Conservation (phyloP, 2,797 vertebrate species). For the Muraenolepis orangiensis region DNA sequence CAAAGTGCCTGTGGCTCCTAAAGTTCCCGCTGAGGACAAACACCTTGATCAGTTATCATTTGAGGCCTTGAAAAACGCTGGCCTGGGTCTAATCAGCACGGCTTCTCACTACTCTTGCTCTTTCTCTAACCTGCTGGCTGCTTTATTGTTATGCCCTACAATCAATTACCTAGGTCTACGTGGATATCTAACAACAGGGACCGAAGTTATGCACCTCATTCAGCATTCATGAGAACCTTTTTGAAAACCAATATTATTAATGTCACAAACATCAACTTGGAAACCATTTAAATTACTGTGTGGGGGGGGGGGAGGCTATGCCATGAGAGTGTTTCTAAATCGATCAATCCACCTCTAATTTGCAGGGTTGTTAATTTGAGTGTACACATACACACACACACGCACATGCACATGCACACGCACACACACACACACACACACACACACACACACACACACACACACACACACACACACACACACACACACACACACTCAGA, state of each 20-base stretch:
- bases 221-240: background rate
- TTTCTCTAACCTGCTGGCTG: background rate
- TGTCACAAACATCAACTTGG: background rate
- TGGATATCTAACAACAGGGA: background rate
- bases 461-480: too few relatives aligned
- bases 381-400: background rate
- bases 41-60: background rate
- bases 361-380: conserved; percentile 3
- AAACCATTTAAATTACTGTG: background rate
- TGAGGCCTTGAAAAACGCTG: background rate
- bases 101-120: background rate
- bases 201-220: background rate
- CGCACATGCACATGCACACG: background rate
- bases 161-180: background rate
- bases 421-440: background rate
- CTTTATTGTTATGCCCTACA: conserved; percentile 1
- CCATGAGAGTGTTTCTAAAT: background rate
- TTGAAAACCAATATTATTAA: background rate
- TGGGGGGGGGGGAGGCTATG: background rate
- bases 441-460: conserved; percentile 1
- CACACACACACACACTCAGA: background rate
- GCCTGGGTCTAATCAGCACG: background rate
- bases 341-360: background rate
- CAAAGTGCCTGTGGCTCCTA: background rate
- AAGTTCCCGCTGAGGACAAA: background rate